Evolutionary conservation across 2,888 invertebrate genomes (phyloP).

Genomic region (Muschampia plurimacula): DNA sequence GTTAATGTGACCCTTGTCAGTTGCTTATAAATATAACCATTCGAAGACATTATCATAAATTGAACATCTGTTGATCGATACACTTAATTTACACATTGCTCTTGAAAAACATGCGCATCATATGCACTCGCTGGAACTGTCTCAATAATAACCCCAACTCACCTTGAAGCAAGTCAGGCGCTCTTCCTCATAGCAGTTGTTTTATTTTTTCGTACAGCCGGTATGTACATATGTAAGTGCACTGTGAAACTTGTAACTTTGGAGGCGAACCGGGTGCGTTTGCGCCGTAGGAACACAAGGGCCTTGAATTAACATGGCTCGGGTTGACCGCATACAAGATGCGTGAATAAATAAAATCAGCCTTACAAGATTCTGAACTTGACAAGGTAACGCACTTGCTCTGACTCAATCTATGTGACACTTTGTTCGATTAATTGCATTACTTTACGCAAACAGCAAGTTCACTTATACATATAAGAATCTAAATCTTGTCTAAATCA

Average conservation of each 20-base stretch:
- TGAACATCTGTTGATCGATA: conserved; percentile 18
- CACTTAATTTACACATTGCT: conserved; percentile 15
- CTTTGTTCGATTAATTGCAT: conserved; percentile 14
- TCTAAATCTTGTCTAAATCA: background rate
- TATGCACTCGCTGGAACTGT: conserved; percentile 39
- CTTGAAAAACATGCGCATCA: conserved; percentile 25
- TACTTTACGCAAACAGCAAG: background rate
- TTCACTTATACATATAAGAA: background rate
- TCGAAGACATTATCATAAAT: conserved; percentile 1
- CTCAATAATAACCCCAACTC: conserved; percentile 43
- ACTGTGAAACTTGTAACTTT: conserved; percentile 48
- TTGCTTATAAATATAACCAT: conserved; percentile 10
- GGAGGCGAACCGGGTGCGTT: conserved; percentile 67
- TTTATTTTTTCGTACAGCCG: conserved; percentile 52
- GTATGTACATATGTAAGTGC: conserved; percentile 33
- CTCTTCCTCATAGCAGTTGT: conserved; percentile 60
- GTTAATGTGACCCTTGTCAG: conserved; percentile 7
- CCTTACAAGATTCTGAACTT: conserved; percentile 49
- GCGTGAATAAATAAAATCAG: conserved; percentile 62
- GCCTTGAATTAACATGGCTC: conserved; percentile 62
- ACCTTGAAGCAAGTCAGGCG: conserved; percentile 41
- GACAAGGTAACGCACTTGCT: conserved; percentile 58
- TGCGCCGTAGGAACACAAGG: conserved; percentile 67
- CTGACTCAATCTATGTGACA: conserved; percentile 26
- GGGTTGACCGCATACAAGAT: conserved; percentile 60